phyloP scores from a whole-genome alignment of 2,888 invertebrate genomes.

The Amphipoea oculea region DNA sequence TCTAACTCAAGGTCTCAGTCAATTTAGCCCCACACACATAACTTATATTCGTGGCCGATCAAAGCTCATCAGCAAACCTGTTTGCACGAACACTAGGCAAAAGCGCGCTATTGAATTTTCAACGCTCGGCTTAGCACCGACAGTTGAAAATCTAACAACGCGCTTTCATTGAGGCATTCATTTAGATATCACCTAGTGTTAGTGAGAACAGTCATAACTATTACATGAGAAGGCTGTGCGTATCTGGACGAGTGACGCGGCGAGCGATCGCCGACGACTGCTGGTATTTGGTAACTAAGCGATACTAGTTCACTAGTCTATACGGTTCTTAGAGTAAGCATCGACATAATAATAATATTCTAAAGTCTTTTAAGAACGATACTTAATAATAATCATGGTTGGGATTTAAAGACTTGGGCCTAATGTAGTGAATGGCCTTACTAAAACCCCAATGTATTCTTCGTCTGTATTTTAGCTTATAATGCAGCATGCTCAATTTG shows the following conservation, averaged over 20 bases:
- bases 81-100: neutral
- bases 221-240: conserved; percentile 35
- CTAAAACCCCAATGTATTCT: conserved; percentile 16
- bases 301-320: conserved; percentile 76
- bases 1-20: neutral
- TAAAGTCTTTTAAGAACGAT: conserved; percentile 41
- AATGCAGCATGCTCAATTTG: neutral
- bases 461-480: neutral
- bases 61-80: neutral
- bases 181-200: neutral
- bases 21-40: neutral
- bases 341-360: conserved; percentile 56
- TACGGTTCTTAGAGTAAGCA: conserved; percentile 60
- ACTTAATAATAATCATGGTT: conserved; percentile 58
- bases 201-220: neutral
- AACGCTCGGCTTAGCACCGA: neutral
- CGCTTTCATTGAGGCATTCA: neutral
- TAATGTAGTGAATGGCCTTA: conserved; percentile 1
- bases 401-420: conserved; percentile 10
- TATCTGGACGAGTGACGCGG: conserved; percentile 65
- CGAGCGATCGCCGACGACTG: conserved; percentile 72
- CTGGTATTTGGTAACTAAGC: conserved; percentile 69
- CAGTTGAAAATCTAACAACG: neutral
- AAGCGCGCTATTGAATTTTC: neutral
- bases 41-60: neutral